Evolutionary conservation across 2,797 vertebrate species (phyloP).

Genomic region (Enteromius viviparus): DNA sequence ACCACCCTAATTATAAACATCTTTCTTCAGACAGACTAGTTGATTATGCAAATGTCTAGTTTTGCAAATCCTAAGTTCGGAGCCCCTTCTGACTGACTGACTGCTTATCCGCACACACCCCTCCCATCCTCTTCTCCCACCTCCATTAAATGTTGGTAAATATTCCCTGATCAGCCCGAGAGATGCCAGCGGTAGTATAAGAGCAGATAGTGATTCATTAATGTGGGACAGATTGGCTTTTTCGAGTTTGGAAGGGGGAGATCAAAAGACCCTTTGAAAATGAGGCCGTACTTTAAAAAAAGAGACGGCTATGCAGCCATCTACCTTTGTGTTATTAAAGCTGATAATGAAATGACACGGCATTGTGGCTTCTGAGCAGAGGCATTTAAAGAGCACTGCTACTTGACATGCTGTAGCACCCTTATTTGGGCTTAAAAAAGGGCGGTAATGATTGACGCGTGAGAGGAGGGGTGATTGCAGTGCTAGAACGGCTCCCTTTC

Average conservation of each 20-base stretch:
- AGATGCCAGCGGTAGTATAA: background rate
- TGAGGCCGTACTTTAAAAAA: conserved; percentile 18
- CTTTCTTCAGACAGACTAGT: conserved; percentile 7
- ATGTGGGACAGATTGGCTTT: conserved; percentile 44
- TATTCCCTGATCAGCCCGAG: conserved; percentile 22
- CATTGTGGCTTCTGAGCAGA: conserved; percentile 38
- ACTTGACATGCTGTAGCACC: conserved; percentile 49
- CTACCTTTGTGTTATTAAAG: conserved; percentile 53
- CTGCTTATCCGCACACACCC: conserved; percentile 1
- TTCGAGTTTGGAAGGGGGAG: conserved; percentile 17
- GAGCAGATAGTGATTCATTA: conserved; percentile 44
- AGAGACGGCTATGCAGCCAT: conserved; percentile 2
- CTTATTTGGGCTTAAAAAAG: conserved; percentile 49
- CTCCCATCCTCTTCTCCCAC: background rate
- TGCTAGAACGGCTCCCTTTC: conserved; percentile 47
- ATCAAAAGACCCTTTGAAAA: conserved; percentile 51
- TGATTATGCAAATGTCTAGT: conserved; percentile 1
- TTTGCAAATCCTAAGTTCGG: background rate
- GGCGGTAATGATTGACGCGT: conserved; percentile 56
- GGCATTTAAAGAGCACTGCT: conserved; percentile 46
- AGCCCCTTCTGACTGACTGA: background rate
- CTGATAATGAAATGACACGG: conserved; percentile 53
- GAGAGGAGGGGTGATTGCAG: conserved; percentile 44
- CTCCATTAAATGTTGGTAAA: conserved; percentile 50
- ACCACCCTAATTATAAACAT: background rate